Evolutionary conservation across 2,113 vertebrate genomes (phyloP).

Genomic region (Sebastes fasciatus): DNA sequence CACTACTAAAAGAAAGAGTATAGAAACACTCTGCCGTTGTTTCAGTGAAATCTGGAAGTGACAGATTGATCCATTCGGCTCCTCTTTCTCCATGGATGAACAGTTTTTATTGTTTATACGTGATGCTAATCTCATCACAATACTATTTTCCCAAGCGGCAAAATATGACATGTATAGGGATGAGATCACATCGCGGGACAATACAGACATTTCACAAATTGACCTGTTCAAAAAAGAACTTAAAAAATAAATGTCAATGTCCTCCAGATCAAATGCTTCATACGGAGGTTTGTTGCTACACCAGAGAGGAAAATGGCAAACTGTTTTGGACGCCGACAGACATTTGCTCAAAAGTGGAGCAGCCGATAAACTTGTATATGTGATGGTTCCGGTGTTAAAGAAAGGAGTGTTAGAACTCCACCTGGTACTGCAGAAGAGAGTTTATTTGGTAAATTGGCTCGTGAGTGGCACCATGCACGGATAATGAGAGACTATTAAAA

Average conservation of each 20-base stretch:
- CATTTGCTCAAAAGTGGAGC: neutral
- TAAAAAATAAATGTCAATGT: no score
- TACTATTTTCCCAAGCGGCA: no score
- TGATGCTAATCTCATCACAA: no score
- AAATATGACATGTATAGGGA: no score
- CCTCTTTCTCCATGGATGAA: neutral
- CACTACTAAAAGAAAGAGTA: neutral
- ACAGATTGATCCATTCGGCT: neutral
- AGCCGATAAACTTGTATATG: neutral
- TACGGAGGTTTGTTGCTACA: no score
- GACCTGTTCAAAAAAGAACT: no score
- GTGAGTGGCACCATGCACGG: neutral
- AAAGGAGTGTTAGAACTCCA: neutral
- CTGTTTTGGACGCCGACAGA: no score
- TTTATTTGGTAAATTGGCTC: neutral
- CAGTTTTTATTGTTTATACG: no score
- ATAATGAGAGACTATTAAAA: neutral
- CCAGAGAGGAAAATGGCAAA: no score
- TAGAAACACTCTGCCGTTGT: neutral
- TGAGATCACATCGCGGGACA: no score
- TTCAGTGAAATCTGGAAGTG: neutral
- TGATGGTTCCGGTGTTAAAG: neutral
- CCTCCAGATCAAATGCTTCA: no score
- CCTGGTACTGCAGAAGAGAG: neutral
- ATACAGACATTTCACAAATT: no score